Base-by-base conservation (phyloP, 2,888 invertebrate genomes). In the Reticulitermes lucifugus region DNA sequence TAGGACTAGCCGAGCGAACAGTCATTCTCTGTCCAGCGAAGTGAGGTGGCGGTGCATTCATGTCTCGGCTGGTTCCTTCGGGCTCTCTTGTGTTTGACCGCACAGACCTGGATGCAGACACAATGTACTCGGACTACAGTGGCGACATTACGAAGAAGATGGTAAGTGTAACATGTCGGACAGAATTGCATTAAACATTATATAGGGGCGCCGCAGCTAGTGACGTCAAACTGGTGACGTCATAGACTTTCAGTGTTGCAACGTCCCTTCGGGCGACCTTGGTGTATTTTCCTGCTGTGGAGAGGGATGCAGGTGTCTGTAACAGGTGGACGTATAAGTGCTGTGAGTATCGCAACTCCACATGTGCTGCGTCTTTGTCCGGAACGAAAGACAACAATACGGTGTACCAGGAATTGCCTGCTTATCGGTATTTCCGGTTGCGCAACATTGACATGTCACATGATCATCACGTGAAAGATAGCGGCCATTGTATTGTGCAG, bases 21-120 rank as follows among this genome's bases (percentile, higher is more conserved):
- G 86, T 84, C 84, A 79, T 71, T 55, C 21, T 12, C 75, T 25
- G 51, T 35, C 46, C 18, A 2, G 51, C 12, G 80, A 12, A 18
- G n/a, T 29, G 85, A 59, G 60, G 2, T 21, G 65, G 43, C 1
- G 51, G 79, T 25, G n/a, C 22, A 29, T 85, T 85, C 60, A 87
- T 87, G 87, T 85, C 87, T 81, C 87, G 86, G 83, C 77, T 86
- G 84, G 87, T 87, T 60, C 87, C 87, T 18, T 55, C 85, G 22
- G 85, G 86, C 79, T 83, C 86, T 25, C 65, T 82, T 55, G 25
- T 86, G 83, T 84, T 86, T 84, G 86, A 86, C 86, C 82, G 79
- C 18, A 18, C 41, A 46, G 41, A 81, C 55, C 29, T 81, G 60
- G 81, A 70, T 60, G 73, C 41, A 21, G n/a, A n/a, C n/a, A 85